Percentiles rank a stretch among this genome's conserved stretches.
These are phyloP conservation scores for Mesorhabditis belari DNA, from an alignment of 2,888 invertebrate species.

Conservation along the genomic window DNA sequence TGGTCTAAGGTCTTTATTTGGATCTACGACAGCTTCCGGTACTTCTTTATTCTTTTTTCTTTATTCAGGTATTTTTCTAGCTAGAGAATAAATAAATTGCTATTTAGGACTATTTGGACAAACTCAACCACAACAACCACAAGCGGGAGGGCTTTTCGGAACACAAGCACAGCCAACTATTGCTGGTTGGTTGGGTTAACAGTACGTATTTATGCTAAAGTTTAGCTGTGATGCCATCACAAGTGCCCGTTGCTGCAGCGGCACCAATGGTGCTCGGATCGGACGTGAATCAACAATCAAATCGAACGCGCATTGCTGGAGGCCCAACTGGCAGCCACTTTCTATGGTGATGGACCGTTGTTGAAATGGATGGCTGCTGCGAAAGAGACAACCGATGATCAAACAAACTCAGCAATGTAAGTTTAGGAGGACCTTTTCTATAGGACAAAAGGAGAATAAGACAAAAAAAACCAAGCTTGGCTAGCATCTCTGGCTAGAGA, in stretches of 20 bases:
- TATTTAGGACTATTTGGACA: background rate
- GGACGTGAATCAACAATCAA: slow-evolving; percentile 30
- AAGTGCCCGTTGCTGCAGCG: slow-evolving; percentile 14
- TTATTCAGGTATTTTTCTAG: no score
- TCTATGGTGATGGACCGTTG: slow-evolving; percentile 80
- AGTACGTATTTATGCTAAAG: background rate
- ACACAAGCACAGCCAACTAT: slow-evolving; percentile 14
- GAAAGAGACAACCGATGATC: slow-evolving; percentile 3
- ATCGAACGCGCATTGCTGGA: slow-evolving; percentile 67
- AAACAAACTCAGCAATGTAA: no score
- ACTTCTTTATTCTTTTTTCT: no score
- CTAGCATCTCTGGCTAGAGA: no score
- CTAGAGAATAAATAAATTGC: no score
- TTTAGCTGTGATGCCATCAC: background rate
- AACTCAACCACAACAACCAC: slow-evolving; percentile 3
- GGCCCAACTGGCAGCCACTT: slow-evolving; percentile 66
- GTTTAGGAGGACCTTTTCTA: no score
- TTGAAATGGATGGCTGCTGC: slow-evolving; percentile 15
- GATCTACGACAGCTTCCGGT: no score
- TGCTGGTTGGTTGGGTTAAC: background rate
- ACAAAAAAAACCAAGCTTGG: no score
- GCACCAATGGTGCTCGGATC: slow-evolving; percentile 39
- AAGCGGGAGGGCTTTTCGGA: slow-evolving; percentile 8
- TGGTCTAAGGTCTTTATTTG: no score
- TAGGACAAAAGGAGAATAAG: no score